A percentile compares a stretch with the other conserved stretches of the same genome.
Conservation (phyloP, 1,140 invertebrate genomes). For the Pomacea maculata region DNA sequence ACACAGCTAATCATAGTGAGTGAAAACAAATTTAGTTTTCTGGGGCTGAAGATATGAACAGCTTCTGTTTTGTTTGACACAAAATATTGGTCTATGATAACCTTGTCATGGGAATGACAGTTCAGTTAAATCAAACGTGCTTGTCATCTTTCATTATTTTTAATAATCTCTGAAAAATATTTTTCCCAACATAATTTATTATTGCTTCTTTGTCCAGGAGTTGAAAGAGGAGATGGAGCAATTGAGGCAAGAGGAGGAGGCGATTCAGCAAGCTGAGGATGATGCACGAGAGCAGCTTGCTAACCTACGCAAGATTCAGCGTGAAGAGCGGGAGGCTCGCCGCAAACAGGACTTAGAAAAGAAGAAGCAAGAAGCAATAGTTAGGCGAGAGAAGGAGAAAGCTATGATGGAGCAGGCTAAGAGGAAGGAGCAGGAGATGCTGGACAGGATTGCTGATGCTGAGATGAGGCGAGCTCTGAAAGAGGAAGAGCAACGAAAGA, state of each 20-base stretch:
- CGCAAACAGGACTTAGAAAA: constrained; percentile 49
- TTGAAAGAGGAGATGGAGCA: constrained; percentile 48
- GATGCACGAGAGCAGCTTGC: constrained; percentile 48
- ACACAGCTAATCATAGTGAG: too few species aligned
- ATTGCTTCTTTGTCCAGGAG: constrained; percentile 32
- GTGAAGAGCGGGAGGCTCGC: constrained; percentile 48
- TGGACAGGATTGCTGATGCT: constrained; percentile 46
- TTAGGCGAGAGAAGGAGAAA: constrained; percentile 44
- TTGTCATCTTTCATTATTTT: too few species aligned
- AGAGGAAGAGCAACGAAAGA: constrained; percentile 44
- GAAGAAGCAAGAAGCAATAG: constrained; percentile 44
- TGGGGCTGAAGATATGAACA: too few species aligned
- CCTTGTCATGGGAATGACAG: too few species aligned
- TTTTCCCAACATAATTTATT: too few species aligned
- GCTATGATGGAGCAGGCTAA: constrained; percentile 44
- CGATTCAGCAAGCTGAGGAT: constrained; percentile 47
- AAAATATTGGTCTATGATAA: too few species aligned
- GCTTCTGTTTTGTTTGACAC: too few species aligned
- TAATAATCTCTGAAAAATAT: too few species aligned
- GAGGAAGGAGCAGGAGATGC: constrained; percentile 48
- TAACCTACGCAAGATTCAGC: constrained; percentile 39
- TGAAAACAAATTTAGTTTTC: too few species aligned
- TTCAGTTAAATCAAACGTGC: too few species aligned
- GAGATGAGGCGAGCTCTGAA: constrained; percentile 44
- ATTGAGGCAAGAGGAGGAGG: constrained; percentile 44